Base-by-base conservation (phyloP, 2,888 invertebrate genomes). In the Ophion costatus region DNA sequence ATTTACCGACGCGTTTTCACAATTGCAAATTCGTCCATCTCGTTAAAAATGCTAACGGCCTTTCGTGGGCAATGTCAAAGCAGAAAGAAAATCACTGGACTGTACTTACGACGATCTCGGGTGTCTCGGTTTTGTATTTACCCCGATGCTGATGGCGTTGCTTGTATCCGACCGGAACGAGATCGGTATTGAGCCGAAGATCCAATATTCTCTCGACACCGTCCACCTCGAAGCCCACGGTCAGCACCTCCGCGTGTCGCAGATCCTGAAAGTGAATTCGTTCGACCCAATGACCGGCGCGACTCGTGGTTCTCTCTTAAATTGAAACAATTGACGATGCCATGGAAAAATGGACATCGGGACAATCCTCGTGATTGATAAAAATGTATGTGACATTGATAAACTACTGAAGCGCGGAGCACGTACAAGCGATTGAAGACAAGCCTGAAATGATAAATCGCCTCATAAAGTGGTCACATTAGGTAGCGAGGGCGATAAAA, bases 181-280 rank as follows among this genome's bases (percentile, higher is more conserved):
- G 95, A 88, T 96, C 96, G 90, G 96, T 95, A 94, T 97, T 97
- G 91, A 97, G 94, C 89, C 95, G 95, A 83, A 97, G 95, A 93
- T 97, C 97, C 88, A 97, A 94, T 80, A 96, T 93, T 89, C 96
- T 95, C 87, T 96, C 95, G 91, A 95, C 95, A 69, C 96, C 96
- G 89, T 96, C 95, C 86, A 97, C 94, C 88, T 95, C 95, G 90
- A 97, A 95, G 74, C 95, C 95, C 90, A 97, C 94, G 87, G 96
- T 96, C 93, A 96, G 90, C 90, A 95, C 94, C 86, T 95, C 94
- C 67, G 94, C 90, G 91, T 96, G 95, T 45, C 92, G 90, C 70
- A 93, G 94, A 82, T 94, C 94, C 95, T 95, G 5, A 70, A 24
- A 66, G 51, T 63, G 29, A 63, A 74, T 11, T 57, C 22, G 14